Evolutionary conservation across 2,113 vertebrate genomes (phyloP).

Genomic region (Pithys albifrons): DNA sequence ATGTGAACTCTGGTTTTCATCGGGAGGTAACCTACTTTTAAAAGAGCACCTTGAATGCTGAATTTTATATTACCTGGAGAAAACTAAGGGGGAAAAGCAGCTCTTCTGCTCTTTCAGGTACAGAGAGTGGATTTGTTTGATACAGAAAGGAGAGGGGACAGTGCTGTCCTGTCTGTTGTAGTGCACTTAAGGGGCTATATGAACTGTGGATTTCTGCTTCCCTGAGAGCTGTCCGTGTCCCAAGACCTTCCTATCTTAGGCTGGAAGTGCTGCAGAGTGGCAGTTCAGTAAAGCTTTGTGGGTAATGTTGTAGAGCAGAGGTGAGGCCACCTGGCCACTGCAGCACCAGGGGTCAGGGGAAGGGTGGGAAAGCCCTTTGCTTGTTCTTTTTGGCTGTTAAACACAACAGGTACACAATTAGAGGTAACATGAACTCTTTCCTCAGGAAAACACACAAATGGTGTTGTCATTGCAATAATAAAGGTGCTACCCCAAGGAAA

Average conservation of each 20-base stretch:
- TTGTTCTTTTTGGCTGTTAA: background rate
- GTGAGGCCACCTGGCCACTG: background rate
- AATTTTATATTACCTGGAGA: constrained; percentile 11
- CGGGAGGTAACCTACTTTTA: constrained; percentile 46
- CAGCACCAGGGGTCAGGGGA: background rate
- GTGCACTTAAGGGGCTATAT: accelerated
- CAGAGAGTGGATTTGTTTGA: background rate
- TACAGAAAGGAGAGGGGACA: background rate
- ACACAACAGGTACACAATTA: background rate
- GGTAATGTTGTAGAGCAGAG: background rate
- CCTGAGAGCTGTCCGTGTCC: background rate
- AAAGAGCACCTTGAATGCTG: constrained; percentile 51
- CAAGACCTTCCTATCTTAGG: accelerated
- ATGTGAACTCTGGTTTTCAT: constrained; percentile 10
- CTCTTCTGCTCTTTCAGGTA: background rate
- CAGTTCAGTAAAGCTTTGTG: background rate
- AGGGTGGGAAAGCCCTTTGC: background rate
- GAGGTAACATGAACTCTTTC: accelerated
- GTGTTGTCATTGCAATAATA: background rate
- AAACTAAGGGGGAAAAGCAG: background rate
- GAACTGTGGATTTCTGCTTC: background rate
- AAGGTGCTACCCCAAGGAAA: background rate
- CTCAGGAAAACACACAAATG: background rate
- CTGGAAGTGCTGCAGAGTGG: background rate
- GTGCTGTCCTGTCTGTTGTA: background rate